Percentiles rank a stretch among this genome's conserved stretches.
These are phyloP conservation scores for Leucoraja ocellata DNA, from an alignment of 2,797 vertebrate genomes.

Conservation along the genomic window DNA sequence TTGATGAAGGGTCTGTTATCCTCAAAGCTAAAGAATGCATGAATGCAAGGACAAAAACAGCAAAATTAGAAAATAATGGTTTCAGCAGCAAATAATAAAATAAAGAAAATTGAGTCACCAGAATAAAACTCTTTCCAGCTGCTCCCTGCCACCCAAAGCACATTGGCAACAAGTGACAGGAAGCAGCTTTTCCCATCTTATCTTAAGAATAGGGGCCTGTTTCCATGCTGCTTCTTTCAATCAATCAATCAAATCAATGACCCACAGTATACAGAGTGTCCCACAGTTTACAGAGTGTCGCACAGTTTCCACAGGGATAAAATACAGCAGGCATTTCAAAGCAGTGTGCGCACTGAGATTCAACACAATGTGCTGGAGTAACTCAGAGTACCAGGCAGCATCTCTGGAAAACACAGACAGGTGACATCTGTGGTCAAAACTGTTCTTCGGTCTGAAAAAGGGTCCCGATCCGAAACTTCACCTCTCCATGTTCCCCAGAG, in stretches of 20 bases:
- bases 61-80: constrained; percentile 65
- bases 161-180: not conserved
- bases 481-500: no score
- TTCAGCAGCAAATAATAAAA: constrained; percentile 45
- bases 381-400: no score
- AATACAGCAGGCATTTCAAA: not conserved
- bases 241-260: not conserved
- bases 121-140: not conserved
- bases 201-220: not conserved
- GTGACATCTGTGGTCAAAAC: no score
- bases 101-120: constrained; percentile 17
- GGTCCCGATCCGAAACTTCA: no score
- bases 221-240: no score
- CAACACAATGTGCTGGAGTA: not conserved
- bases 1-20: constrained; percentile 93
- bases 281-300: not conserved
- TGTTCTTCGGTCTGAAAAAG: no score
- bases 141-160: not conserved
- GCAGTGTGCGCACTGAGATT: not conserved
- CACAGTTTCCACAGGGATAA: not conserved
- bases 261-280: no score
- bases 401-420: no score
- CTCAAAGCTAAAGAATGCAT: constrained; percentile 80
- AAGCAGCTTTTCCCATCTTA: not conserved
- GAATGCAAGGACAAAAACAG: constrained; percentile 71